These are phyloP conservation scores for Drosophila testacea DNA, from an alignment of 2,888 invertebrate species.

Conservation along the genomic window DNA sequence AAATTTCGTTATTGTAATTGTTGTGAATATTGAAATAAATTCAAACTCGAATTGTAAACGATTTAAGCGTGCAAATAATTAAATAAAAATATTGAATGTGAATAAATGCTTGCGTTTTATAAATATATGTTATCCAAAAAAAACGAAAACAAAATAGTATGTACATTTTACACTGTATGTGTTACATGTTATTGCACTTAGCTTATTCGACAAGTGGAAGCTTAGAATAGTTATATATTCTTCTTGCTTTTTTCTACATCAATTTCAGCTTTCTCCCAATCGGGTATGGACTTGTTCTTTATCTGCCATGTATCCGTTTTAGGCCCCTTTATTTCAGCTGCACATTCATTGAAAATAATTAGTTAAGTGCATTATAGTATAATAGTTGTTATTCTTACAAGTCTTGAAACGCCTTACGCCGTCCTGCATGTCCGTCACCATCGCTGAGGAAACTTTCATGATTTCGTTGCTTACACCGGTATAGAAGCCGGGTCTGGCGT, in stretches of 20 bases:
- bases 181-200: conserved; percentile 40
- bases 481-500: conserved; percentile 87
- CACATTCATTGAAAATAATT: not conserved
- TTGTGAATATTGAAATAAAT: conserved; percentile 80
- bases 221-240: not conserved
- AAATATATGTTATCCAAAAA: conserved; percentile 42
- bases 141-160: conserved; percentile 29
- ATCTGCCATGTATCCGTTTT: conserved; percentile 69
- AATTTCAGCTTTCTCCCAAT: conserved; percentile 88
- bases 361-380: not conserved
- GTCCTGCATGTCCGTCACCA: conserved; percentile 88
- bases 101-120: conserved; percentile 64
- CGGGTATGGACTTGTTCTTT: conserved; percentile 86
- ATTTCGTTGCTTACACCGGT: conserved; percentile 87
- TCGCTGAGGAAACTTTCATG: conserved; percentile 87
- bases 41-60: conserved; percentile 70
- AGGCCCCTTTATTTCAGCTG: conserved; percentile 68
- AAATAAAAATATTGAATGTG: conserved; percentile 77
- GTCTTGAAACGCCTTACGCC: conserved; percentile 89
- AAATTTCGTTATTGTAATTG: conserved; percentile 82
- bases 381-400: conserved; percentile 84
- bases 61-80: conserved; percentile 62
- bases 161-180: conserved; percentile 42
- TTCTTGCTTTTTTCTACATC: conserved; percentile 58
- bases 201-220: not conserved